Conservation (phyloP, 35 echinoderm and acorn worm genomes). For the Diadema setosum region DNA sequence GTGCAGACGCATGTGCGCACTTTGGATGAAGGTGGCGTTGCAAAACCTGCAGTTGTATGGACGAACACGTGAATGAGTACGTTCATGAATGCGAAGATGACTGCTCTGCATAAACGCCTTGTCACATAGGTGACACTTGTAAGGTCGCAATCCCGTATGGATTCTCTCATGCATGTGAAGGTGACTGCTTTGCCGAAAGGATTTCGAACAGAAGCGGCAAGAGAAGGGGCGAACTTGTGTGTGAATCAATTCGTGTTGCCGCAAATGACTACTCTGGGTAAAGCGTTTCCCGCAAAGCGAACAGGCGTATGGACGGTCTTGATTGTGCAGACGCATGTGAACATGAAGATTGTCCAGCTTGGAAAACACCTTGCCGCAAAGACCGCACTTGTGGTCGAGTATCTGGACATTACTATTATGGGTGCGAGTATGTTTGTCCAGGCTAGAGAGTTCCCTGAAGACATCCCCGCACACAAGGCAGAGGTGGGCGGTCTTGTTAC, state of each 20-base stretch:
- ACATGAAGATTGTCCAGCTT: constrained; percentile 33
- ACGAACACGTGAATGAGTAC: background rate
- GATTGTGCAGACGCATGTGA: constrained; percentile 49
- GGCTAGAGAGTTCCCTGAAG: background rate
- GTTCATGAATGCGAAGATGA: constrained; percentile 9
- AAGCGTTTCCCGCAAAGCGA: constrained; percentile 39
- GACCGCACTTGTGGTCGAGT: background rate
- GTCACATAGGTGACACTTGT: constrained; percentile 34
- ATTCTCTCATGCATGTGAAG: constrained; percentile 52
- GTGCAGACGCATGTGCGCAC: constrained; percentile 14
- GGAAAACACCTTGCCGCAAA: constrained; percentile 49
- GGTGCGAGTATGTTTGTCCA: background rate
- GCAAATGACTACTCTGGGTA: constrained; percentile 51
- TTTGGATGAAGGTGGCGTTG: background rate
- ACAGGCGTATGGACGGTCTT: constrained; percentile 45
- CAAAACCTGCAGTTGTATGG: constrained; percentile 25
- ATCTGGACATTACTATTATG: background rate
- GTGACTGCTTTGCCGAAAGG: constrained; percentile 39
- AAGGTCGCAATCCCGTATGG: constrained; percentile 28
- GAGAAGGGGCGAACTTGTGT: constrained; percentile 69
- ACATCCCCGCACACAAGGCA: background rate
- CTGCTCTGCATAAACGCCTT: constrained; percentile 41
- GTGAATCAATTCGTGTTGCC: constrained; percentile 63
- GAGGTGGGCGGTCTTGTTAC: background rate
- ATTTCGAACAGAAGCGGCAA: constrained; percentile 63